These are phyloP conservation scores for Catharus bicknelli DNA, from an alignment of 2,113 vertebrate species.

Conservation along the genomic window DNA sequence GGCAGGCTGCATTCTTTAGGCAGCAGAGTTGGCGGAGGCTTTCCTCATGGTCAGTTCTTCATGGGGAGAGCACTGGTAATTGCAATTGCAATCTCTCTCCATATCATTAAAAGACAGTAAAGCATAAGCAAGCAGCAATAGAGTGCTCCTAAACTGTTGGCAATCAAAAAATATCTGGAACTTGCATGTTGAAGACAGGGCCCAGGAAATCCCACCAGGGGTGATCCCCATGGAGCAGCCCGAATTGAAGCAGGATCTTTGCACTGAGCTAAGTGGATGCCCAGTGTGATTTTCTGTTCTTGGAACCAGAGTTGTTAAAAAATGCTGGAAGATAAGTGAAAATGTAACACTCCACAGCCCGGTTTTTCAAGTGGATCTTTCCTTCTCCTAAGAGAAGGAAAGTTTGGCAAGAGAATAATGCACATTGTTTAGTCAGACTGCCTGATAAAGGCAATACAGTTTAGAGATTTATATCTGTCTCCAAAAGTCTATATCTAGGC, in stretches of 20 bases:
- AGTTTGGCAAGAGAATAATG: background rate
- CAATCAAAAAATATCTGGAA: background rate
- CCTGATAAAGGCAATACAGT: background rate
- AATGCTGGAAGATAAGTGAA: background rate
- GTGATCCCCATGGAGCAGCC: background rate
- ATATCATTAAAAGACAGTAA: background rate
- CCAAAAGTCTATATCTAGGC: background rate
- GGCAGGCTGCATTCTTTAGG: slow-evolving; percentile 46
- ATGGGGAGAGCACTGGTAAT: background rate
- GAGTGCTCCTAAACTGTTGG: background rate
- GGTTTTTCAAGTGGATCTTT: background rate
- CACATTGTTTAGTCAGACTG: background rate
- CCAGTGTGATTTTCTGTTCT: background rate
- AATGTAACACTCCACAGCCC: background rate
- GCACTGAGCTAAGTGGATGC: background rate
- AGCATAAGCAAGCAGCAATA: background rate
- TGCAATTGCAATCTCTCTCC: background rate
- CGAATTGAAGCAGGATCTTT: background rate
- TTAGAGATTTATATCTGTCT: background rate
- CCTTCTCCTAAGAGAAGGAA: background rate
- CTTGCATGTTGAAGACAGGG: background rate
- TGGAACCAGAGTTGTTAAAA: background rate
- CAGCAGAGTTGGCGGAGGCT: background rate
- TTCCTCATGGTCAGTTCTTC: background rate
- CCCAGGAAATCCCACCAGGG: background rate